Evolutionary conservation across 2,113 vertebrate genomes (phyloP).

Genomic region (Smithornis capensis): DNA sequence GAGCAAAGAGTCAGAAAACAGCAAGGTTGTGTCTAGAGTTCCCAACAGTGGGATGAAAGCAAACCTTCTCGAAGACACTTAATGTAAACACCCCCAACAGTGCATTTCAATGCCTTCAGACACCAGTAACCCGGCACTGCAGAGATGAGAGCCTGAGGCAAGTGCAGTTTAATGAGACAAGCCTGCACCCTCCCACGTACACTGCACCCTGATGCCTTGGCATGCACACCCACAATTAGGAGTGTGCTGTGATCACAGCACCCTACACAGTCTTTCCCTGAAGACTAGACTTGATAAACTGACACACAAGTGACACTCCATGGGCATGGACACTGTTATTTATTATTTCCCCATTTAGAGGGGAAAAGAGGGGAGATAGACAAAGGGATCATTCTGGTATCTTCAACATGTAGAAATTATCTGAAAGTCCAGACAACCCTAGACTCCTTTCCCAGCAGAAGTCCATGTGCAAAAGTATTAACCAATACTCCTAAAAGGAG

Average conservation of each 20-base stretch:
- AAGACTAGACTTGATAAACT: neutral
- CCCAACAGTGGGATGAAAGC: neutral
- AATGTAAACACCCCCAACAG: neutral
- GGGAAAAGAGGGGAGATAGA: neutral
- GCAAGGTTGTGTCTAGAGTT: neutral
- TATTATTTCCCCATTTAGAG: neutral
- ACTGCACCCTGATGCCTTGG: rapidly evolving
- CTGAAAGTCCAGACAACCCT: neutral
- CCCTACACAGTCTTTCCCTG: neutral
- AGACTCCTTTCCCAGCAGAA: neutral
- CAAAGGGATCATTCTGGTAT: neutral
- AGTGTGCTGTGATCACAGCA: neutral
- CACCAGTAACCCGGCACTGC: neutral
- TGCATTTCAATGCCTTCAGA: neutral
- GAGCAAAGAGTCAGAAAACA: neutral
- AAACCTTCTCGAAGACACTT: neutral
- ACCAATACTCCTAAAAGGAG: neutral
- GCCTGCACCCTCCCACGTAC: neutral
- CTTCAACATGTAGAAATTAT: neutral
- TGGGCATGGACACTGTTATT: neutral
- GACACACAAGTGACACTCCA: neutral
- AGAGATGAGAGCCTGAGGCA: neutral
- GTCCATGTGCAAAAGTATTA: neutral
- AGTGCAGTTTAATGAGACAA: neutral
- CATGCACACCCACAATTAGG: neutral